Conservation (phyloP, 1,140 invertebrate species). For the Chelonus insularis region DNA sequence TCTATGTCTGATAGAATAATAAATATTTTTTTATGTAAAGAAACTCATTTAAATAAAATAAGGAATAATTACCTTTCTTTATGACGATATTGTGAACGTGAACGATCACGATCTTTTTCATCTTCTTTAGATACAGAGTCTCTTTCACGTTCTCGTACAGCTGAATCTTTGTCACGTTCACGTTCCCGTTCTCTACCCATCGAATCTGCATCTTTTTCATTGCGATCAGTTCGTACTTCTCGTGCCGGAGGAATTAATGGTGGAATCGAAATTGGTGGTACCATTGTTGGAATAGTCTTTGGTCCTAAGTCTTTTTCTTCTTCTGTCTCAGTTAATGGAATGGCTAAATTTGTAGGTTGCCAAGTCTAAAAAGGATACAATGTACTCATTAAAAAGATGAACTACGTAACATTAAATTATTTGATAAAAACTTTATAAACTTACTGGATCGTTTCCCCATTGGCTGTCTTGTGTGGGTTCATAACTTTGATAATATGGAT, state of each 20-base stretch:
- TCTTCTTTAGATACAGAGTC: conserved; percentile 55
- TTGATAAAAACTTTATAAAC: conserved; percentile 11
- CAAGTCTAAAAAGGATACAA: conserved; percentile 52
- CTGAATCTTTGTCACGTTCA: conserved; percentile 53
- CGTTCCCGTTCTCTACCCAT: conserved; percentile 47
- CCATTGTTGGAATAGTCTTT: conserved; percentile 53
- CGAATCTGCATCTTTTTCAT: conserved; percentile 46
- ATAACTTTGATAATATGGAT: conserved; percentile 72
- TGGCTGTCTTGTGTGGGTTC: conserved; percentile 75
- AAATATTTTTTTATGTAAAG: background rate
- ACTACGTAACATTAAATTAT: too few relatives aligned
- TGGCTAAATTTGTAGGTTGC: conserved; percentile 53
- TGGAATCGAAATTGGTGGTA: conserved; percentile 52
- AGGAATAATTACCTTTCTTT: conserved; percentile 51
- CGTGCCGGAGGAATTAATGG: conserved; percentile 46
- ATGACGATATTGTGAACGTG: conserved; percentile 54
- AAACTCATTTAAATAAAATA: conserved; percentile 4
- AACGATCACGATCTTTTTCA: conserved; percentile 53
- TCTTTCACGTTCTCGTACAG: conserved; percentile 52
- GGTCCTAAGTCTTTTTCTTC: conserved; percentile 56
- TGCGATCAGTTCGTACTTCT: conserved; percentile 55
- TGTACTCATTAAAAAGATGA: too few relatives aligned
- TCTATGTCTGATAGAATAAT: conserved; percentile 57
- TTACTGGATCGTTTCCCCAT: conserved; percentile 64
- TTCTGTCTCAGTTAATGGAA: conserved; percentile 54